These are phyloP conservation scores for Sceloporus undulatus DNA, from an alignment of 2,113 vertebrate genomes.

Conservation along the genomic window DNA sequence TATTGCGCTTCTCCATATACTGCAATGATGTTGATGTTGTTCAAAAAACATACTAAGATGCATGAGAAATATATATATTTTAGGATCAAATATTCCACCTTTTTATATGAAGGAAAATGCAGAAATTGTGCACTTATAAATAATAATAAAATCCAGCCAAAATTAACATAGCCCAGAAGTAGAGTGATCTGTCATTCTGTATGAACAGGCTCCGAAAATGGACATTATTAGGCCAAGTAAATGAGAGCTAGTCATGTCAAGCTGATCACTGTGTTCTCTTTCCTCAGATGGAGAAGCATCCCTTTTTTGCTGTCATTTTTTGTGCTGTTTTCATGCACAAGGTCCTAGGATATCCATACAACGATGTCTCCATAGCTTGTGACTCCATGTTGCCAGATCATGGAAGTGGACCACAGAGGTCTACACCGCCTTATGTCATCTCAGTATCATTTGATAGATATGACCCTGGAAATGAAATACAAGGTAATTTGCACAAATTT, in stretches of 20 bases:
- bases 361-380: conserved; percentile 70
- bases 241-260: neutral
- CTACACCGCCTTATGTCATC: conserved; percentile 69
- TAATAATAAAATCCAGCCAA: neutral
- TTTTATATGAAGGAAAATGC: no score
- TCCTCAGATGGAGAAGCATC: conserved; percentile 62
- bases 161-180: neutral
- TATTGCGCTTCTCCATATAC: neutral
- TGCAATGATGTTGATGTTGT: neutral
- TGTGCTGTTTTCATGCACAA: conserved; percentile 61
- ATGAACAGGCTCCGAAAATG: neutral
- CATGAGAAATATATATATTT: neutral
- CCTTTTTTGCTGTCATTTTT: conserved; percentile 51
- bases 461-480: conserved; percentile 69
- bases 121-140: neutral
- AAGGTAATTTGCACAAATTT: conserved; percentile 58
- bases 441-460: conserved; percentile 66
- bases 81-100: neutral
- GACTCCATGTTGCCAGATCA: conserved; percentile 71
- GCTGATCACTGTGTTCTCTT: conserved; percentile 8
- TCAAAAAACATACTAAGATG: neutral
- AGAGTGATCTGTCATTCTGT: neutral
- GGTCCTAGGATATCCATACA: conserved; percentile 61
- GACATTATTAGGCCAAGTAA: neutral
- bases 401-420: conserved; percentile 63